Base-by-base conservation (phyloP, 2,888 invertebrate genomes). In the Ligdia adustata region DNA sequence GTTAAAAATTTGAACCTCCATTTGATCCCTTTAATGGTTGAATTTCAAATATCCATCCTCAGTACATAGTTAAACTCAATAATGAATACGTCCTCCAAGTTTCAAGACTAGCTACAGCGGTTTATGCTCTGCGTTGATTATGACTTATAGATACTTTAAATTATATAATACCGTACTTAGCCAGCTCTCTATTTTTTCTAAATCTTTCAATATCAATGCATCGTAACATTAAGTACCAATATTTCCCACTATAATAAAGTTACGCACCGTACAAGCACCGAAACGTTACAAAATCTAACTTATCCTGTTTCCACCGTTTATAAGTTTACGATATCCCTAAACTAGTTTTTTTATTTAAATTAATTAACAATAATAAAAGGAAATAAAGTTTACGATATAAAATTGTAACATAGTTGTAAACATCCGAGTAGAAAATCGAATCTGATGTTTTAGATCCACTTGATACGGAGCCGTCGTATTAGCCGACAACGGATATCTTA, bases 341-440 rank as follows among this genome's bases (percentile, higher is more conserved):
- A 69, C 67, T 56, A 62, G 66, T 64, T 69, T 69, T n/a, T 69
- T 71, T 68, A 68, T 66, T 71, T 65, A 66, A 77, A 80, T 78
- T 73, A 74, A 77, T 74, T 71, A 72, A 75, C 64, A 79, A 76
- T 78, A 73, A 78, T 84, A 81, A 82, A 79, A 70, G 60, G 63
- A 73, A 74, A 78, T 82, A 81, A 84, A 79, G 64, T 83, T 85
- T 85, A 85, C 65, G 79, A 83, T 72, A 71, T 72, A 69, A 83
- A 84, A 87, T 84, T 83, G 86, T 85, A 85, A 87, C 83, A 78
- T 66, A 85, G 86, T 79, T 86, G 83, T 88, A 86, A 86, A 87
- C 80, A 75, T 56, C 63, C 62, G 71, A 75, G 68, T 85, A 84
- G 87, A 85, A 86, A 86, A 86, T 87, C 72, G 63, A 74, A 84